A percentile compares a stretch with the other conserved stretches of the same genome.
phyloP scores from a whole-genome alignment of 2,888 invertebrate species.

The Leucophenga montana region DNA sequence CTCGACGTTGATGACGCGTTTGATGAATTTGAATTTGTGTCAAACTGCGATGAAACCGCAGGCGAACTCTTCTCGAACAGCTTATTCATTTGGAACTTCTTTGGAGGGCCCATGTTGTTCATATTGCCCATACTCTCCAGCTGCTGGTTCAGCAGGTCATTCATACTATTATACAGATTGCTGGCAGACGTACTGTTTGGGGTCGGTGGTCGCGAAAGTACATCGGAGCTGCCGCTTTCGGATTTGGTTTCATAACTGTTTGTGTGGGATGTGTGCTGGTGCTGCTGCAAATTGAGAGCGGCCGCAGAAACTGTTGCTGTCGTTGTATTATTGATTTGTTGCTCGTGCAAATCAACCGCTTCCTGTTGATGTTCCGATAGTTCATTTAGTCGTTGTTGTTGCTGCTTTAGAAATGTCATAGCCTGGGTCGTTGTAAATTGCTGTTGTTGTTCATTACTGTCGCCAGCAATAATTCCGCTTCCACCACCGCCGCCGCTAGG shows the following conservation, averaged over 20 bases:
- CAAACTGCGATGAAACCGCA: conserved; percentile 58
- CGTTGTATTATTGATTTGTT: conserved; percentile 33
- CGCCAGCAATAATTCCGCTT: conserved; percentile 11
- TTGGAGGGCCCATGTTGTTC: conserved; percentile 73
- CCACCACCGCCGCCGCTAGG: conserved; percentile 13
- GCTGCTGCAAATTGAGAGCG: neutral
- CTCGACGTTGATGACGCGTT: conserved; percentile 85
- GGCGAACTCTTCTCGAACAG: conserved; percentile 68
- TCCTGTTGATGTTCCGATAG: conserved; percentile 35
- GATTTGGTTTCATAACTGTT: conserved; percentile 72
- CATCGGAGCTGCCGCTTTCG: conserved; percentile 73
- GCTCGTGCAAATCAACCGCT: conserved; percentile 44
- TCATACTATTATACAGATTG: conserved; percentile 65
- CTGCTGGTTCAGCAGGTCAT: conserved; percentile 70
- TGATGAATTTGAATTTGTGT: conserved; percentile 83
- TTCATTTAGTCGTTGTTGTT: conserved; percentile 31
- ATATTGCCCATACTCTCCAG: conserved; percentile 68
- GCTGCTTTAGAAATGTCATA: conserved; percentile 49
- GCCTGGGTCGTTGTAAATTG: conserved; percentile 37
- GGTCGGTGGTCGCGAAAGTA: conserved; percentile 72
- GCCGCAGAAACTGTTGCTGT: conserved; percentile 22
- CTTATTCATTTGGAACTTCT: conserved; percentile 71
- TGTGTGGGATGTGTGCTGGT: conserved; percentile 74
- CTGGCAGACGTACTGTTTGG: conserved; percentile 65
- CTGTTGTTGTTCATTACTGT: conserved; percentile 32